Evolutionary conservation across 2,113 vertebrate species (phyloP).

Genomic region (Pluvianellus socialis): DNA sequence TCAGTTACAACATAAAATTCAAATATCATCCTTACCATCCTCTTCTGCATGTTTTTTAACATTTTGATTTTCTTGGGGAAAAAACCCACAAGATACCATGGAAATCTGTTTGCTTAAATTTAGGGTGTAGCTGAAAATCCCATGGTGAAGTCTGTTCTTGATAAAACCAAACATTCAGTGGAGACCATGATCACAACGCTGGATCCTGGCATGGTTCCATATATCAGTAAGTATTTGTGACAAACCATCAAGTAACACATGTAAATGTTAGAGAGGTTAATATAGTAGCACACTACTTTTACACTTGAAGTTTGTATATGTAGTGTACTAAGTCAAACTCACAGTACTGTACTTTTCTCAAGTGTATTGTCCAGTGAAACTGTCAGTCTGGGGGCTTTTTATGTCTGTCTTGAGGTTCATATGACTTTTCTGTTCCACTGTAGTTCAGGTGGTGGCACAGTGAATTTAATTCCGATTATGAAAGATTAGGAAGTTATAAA

Average conservation of each 20-base stretch:
- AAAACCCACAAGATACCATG: not conserved
- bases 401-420: not conserved
- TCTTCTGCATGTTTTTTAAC: not conserved
- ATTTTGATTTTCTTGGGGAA: not conserved
- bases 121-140: slow-evolving; percentile 95
- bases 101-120: not conserved
- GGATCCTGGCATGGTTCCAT: slow-evolving; percentile 97
- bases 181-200: slow-evolving; percentile 98
- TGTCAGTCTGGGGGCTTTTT: not conserved
- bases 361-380: not conserved
- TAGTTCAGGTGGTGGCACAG: not conserved
- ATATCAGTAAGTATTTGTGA: slow-evolving; percentile 87
- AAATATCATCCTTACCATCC: too few relatives aligned
- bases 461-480: not conserved
- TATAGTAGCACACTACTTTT: not conserved
- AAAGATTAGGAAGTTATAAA: not conserved
- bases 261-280: not conserved
- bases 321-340: not conserved
- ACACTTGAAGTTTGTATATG: not conserved
- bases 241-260: not conserved
- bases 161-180: slow-evolving; percentile 95
- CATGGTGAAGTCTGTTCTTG: slow-evolving; percentile 91
- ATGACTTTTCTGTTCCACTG: not conserved
- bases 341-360: not conserved
- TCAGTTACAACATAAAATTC: too few relatives aligned